Evolutionary conservation across 2,113 vertebrate species (phyloP), one percentile per base, ranked within the genome.

Genomic region (Tauraco erythrolophus): DNA sequence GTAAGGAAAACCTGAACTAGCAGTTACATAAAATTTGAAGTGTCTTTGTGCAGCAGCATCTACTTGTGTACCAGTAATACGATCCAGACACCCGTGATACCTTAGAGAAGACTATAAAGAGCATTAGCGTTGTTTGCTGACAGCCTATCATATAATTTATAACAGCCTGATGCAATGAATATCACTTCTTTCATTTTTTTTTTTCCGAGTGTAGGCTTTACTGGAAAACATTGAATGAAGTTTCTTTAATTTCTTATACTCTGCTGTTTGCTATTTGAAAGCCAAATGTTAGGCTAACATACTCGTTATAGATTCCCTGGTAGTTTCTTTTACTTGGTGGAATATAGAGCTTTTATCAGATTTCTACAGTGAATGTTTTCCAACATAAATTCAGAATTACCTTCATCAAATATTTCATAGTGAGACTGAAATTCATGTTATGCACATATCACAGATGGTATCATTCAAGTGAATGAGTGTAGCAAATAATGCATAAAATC

Each of bases 371-470:
- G 74, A 85, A 54, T 76, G 41, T 88, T 88, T 96, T 87, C 61
- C 68, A 78, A 78, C 87, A 30, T 84, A 75, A 92, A 89, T 70
- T 92, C 56, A 75, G 51, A 92, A 86, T 91, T 89, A 60, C 28
- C 88, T 95, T 95, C 37, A 86, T 88, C 41, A 92, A 77, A 72
- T 88, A 70, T 79, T 88, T 92, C 7, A 3, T 53, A 84, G 58
- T 27, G 28, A 87, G 37, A 74, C 57, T 84, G 76, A 89, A 87
- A 79, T 79, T 72, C 8, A 64, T 89, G 91, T 95, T 79, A 64
- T 61, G 48, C 65, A 85, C 25, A 27, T 75, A 61, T 65, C 50
- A 65, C 82, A 95, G 94, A 93, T 94, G 78, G 92, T 71, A 72
- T 61, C 28, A 76, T 61, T 88, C 48, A 84, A 85, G 61, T 82